Evolutionary conservation across 2,113 vertebrate genomes (phyloP).

Genomic region (Hippocampus zosterae): DNA sequence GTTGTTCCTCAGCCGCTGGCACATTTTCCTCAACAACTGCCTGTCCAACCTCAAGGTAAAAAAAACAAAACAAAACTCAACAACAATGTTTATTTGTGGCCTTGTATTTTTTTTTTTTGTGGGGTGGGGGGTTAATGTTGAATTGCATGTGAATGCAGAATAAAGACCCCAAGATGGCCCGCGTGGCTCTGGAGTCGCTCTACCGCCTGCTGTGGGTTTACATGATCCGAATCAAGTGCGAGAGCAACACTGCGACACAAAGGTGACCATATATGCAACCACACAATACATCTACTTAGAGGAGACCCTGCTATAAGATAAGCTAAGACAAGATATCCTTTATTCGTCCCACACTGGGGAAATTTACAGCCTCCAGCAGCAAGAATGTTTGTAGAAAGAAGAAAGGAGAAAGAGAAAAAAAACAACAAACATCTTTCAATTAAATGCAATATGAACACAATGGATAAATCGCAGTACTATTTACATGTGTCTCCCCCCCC

Average conservation of each 20-base stretch:
- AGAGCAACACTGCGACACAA: conserved; percentile 97
- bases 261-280: conserved; percentile 72
- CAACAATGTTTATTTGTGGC: neutral
- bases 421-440: no score
- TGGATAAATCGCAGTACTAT: no score
- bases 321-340: no score
- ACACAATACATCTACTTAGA: neutral
- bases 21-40: conserved; percentile 98
- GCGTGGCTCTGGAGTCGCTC: conserved; percentile 95
- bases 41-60: conserved; percentile 96
- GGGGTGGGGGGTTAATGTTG: no score
- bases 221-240: conserved; percentile 99
- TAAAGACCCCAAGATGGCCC: conserved; percentile 97
- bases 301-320: no score
- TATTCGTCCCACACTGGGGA: no score
- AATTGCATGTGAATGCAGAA: conserved; percentile 72
- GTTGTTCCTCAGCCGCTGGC: conserved; percentile 95
- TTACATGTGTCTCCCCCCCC: no score
- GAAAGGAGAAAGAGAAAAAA: no score
- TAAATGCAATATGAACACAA: no score
- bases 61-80: conserved; percentile 11
- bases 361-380: no score
- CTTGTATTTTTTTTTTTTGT: neutral
- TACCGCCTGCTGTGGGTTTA: conserved; percentile 98
- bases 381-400: no score